Evolutionary conservation across 2,797 vertebrate species (phyloP), one percentile per base, ranked within the genome.

Genomic region (Nasua narica): DNA sequence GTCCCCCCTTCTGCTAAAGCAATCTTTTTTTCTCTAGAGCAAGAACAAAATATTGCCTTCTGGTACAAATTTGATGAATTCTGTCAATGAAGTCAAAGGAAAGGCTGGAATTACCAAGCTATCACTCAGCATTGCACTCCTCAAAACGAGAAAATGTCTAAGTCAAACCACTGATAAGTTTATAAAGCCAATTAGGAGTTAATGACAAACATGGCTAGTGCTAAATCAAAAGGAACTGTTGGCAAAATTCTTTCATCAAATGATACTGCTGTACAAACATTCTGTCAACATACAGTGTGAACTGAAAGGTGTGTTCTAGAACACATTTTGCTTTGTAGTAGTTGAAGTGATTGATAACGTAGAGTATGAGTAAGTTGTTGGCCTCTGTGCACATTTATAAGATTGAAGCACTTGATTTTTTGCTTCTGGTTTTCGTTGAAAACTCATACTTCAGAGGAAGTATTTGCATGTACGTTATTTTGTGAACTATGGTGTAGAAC

Each of bases 141-240:
- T 85, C 46, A 82, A 37, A 74, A 25, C 32, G 23, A 70, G 56
- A 83, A 96, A 74, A 58, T 11, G 37, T 94, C 58, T 32, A 67
- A 43, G 6, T 50, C 29, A 91, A 82, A 84, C 21, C 40, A n/a
- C 9, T 86, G 46, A 58, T 69, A 65, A 65, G 69, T 78, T 96
- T 95, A 48, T 83, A 70, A 94, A 92, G 60, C 23, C 58, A 90
- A n/a, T 10, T 8, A 50, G 40, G 52, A 83, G 32, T 32, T 88
- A 60, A 40, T 60, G 60, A 85, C 40, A 93, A 79, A 90, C 29
- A 43, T 12, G 19, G 14, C 43, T 86, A 90, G 67, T 83, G 79
- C 23, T 86, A 81, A 91, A 67, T 90, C 65, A 69, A 48, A 86
- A 96, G 43, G 52, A 94, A 94, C 50, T 58, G n/a, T 56, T 77